Percentiles rank a stretch among this genome's conserved stretches.
phyloP scores from a whole-genome alignment of 2,113 vertebrate genomes.

The Macroglossus sobrinus region DNA sequence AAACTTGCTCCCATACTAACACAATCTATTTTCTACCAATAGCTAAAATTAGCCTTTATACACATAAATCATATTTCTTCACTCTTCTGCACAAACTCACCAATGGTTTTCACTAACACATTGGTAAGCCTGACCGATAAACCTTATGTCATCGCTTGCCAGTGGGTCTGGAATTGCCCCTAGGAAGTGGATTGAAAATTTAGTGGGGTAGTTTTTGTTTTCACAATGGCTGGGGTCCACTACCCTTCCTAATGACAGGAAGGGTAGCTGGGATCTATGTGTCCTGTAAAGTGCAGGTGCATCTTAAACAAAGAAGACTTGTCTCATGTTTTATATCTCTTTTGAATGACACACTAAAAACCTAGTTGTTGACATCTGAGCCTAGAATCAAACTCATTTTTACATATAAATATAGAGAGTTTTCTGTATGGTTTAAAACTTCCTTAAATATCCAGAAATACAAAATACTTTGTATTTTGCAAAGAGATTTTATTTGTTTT shows the following conservation, averaged over 20 bases:
- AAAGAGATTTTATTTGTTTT: neutral
- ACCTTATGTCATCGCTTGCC: neutral
- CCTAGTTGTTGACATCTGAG: neutral
- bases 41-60: neutral
- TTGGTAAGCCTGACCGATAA: neutral
- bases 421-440: neutral
- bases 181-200: neutral
- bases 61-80: neutral
- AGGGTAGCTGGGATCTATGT: neutral
- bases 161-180: neutral
- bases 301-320: neutral
- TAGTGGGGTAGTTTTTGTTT: neutral
- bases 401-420: neutral
- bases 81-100: neutral
- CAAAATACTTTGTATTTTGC: neutral
- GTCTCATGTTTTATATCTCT: rapidly evolving
- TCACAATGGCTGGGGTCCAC: neutral
- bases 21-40: neutral
- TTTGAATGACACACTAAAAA: neutral
- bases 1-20: neutral
- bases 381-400: neutral
- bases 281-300: neutral
- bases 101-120: neutral
- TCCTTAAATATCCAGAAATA: neutral
- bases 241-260: neutral